Evolutionary conservation across 2,113 vertebrate species (phyloP).

Genomic region (Hydrochoerus hydrochaeris): DNA sequence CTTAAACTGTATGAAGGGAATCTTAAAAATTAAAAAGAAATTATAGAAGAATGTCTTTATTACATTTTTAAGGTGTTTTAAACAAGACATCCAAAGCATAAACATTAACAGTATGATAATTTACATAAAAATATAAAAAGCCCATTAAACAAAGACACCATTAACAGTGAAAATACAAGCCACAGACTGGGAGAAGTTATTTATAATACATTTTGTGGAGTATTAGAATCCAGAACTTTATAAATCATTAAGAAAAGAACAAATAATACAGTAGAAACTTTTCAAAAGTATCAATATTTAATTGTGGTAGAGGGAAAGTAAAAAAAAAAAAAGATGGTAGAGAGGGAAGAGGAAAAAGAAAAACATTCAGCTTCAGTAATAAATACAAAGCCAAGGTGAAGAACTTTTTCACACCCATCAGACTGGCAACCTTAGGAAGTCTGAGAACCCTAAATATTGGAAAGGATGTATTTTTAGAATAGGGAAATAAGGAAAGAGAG

Average conservation of each 20-base stretch:
- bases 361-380: not conserved
- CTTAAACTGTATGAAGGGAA: not conserved
- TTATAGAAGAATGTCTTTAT: slow-evolving; percentile 2
- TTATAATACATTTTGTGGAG: slow-evolving; percentile 1
- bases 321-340: not conserved
- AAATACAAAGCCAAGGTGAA: slow-evolving; percentile 27
- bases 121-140: slow-evolving; percentile 37
- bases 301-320: slow-evolving; percentile 25
- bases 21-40: not conserved
- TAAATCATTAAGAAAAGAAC: slow-evolving; percentile 36
- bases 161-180: not conserved
- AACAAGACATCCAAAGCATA: slow-evolving; percentile 28
- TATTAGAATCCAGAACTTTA: not conserved
- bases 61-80: slow-evolving; percentile 14
- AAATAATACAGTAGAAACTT: not conserved
- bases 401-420: not conserved
- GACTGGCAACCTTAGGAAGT: not conserved
- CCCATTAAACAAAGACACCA: not conserved
- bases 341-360: not conserved
- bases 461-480: not conserved
- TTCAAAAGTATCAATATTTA: not conserved
- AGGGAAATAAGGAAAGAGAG: no score
- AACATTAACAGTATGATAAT: not conserved
- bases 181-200: not conserved
- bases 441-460: not conserved